These are phyloP conservation scores for Bos javanicus DNA, from an alignment of 2,113 vertebrate species.

Conservation along the genomic window DNA sequence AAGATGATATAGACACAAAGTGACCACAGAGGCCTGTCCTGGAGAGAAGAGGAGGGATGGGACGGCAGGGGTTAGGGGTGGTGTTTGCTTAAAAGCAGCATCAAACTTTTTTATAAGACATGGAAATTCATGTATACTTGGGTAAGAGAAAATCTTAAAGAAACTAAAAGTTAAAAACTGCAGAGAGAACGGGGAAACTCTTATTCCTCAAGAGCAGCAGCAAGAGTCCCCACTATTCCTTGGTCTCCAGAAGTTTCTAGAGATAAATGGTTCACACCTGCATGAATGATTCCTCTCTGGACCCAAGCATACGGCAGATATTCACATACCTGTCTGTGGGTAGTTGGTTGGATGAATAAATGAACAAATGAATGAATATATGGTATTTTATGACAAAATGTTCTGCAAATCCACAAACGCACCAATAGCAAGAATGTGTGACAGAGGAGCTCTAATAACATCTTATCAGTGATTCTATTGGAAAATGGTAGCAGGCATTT, in stretches of 20 bases:
- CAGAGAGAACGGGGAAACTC: neutral
- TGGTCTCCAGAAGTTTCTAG: neutral
- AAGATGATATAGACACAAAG: neutral
- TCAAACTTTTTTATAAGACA: neutral
- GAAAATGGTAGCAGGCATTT: neutral
- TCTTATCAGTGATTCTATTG: neutral
- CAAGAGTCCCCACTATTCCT: neutral
- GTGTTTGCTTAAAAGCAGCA: neutral
- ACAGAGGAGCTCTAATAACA: neutral
- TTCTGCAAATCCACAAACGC: neutral
- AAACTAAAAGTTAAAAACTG: neutral
- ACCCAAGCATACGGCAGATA: neutral
- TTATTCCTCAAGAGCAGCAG: neutral
- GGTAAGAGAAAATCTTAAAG: neutral
- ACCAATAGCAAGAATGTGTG: neutral
- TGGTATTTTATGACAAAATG: neutral
- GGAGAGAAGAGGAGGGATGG: neutral
- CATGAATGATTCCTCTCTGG: neutral
- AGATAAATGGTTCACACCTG: neutral
- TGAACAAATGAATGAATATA: neutral
- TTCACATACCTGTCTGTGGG: neutral
- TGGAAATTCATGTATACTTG: neutral
- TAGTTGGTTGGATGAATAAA: neutral
- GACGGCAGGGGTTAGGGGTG: neutral
- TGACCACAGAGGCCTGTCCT: neutral